Evolutionary conservation across 2,888 invertebrate genomes (phyloP), one percentile per base, ranked within the genome.

Genomic region (Crioceris asparagi): DNA sequence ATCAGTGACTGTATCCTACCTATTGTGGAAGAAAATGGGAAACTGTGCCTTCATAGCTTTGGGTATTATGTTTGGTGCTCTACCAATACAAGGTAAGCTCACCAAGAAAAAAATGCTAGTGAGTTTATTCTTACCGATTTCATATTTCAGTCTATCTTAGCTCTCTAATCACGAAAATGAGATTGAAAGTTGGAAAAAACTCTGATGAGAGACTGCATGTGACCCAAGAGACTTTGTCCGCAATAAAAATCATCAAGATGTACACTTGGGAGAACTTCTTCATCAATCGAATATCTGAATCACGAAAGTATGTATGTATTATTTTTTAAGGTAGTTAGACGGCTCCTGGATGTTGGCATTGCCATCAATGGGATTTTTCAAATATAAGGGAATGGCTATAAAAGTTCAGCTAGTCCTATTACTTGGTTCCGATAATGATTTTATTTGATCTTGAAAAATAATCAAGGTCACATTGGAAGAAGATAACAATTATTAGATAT

Each of bases 1-100:
- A 52, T 81, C 87, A 1, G 61, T 82, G 32, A 75, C 87, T 44
- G 79, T 87, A 40, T 78, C 84, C 2, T 79, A 75, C 59, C 74
- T 92, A 39, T 79, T 88, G 72, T 84, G 78, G 51, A 39, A 44
- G n/a, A 55, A 67, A 62, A 67, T 72, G 47, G 70, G 69, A 7
- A 49, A 65, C 8, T 36, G 71, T 1, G 65, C 70, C 3, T 54
- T 71, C 18, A 61, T 70, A 44, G 74, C 72, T 3, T 65, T 73
- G 11, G 65, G 64, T 12, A 64, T 71, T 31, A 62, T 74, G 52
- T 50, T 67, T 2, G 29, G 57, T n/a, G 54, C 63, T 17, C 55
- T 66, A 34, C 66, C 66, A 1, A 7, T 49, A 11, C 50, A 52
- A 45, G 30, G 52, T 52, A 43, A 46, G 45, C 36, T 32, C 18